Percentiles rank a stretch among this genome's conserved stretches.
Evolutionary conservation across 2,797 vertebrate genomes (phyloP).

Genomic region (Chiloscyllium punctatum): DNA sequence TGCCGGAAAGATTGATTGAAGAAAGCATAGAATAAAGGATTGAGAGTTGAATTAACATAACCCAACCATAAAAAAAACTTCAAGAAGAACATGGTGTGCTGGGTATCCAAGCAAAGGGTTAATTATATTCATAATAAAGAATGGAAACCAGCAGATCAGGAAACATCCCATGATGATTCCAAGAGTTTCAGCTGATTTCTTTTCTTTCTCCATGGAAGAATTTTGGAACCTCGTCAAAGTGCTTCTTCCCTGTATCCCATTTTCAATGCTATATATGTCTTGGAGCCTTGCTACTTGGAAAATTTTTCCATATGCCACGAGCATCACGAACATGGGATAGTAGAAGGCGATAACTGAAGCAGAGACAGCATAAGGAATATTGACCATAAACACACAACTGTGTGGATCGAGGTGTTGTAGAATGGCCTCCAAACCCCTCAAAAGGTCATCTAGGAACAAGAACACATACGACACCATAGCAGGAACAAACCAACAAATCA

Average conservation of each 20-base stretch:
- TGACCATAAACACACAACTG: conserved; percentile 35
- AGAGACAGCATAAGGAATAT: conserved; percentile 35
- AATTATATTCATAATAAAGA: not conserved
- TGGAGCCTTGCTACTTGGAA: conserved; percentile 44
- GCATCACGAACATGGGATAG: conserved; percentile 42
- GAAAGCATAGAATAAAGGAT: conserved; percentile 14
- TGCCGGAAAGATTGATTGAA: conserved; percentile 18
- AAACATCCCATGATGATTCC: conserved; percentile 41
- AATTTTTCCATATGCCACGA: conserved; percentile 43
- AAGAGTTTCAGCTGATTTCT: conserved; percentile 44
- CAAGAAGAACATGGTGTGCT: not conserved
- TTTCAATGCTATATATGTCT: conserved; percentile 43
- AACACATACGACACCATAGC: conserved; percentile 40
- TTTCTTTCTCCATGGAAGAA: conserved; percentile 41
- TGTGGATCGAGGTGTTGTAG: not conserved
- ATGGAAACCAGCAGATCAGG: not conserved
- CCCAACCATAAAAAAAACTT: conserved; percentile 15
- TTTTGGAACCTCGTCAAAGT: conserved; percentile 25
- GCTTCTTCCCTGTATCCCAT: conserved; percentile 38
- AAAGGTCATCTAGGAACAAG: conserved; percentile 37
- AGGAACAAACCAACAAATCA: conserved; percentile 45
- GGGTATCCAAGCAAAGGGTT: not conserved
- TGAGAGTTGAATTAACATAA: conserved; percentile 2
- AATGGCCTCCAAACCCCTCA: not conserved
- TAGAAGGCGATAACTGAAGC: conserved; percentile 42